Conservation (phyloP, 2,888 invertebrate genomes). For the Steinernema hermaphroditum region DNA sequence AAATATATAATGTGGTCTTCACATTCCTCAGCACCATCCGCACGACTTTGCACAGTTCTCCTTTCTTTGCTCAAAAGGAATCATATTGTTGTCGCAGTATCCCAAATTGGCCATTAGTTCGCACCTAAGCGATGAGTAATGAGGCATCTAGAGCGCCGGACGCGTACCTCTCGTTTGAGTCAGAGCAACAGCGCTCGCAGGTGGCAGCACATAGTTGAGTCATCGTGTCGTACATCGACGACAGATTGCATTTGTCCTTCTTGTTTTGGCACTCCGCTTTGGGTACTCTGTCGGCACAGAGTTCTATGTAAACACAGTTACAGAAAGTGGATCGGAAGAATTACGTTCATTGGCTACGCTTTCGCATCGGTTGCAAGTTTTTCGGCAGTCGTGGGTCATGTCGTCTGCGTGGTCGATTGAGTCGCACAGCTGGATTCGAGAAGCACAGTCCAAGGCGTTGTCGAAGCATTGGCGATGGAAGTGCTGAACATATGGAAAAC, state of each 20-base stretch:
- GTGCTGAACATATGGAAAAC: background rate
- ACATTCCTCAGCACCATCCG: conserved; percentile 9
- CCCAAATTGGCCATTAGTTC: background rate
- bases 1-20: too few relatives aligned
- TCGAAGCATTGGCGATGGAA: conserved; percentile 2
- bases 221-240: conserved; percentile 19
- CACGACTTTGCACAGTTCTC: conserved; percentile 9
- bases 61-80: conserved; percentile 1
- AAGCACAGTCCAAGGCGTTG: background rate
- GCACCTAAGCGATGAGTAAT: background rate
- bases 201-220: background rate
- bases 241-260: background rate
- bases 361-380: conserved; percentile 1
- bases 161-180: background rate
- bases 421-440: background rate
- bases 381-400: background rate
- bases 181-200: background rate
- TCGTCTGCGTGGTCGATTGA: background rate
- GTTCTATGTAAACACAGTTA: background rate
- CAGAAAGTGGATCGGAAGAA: too few relatives aligned
- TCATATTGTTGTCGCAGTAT: background rate
- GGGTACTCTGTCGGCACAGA: background rate
- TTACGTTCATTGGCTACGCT: background rate
- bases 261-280: background rate
- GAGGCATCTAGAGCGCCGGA: background rate